These are phyloP conservation scores for Cheilosia vernalis DNA, from an alignment of 2,888 invertebrate species.

Conservation along the genomic window DNA sequence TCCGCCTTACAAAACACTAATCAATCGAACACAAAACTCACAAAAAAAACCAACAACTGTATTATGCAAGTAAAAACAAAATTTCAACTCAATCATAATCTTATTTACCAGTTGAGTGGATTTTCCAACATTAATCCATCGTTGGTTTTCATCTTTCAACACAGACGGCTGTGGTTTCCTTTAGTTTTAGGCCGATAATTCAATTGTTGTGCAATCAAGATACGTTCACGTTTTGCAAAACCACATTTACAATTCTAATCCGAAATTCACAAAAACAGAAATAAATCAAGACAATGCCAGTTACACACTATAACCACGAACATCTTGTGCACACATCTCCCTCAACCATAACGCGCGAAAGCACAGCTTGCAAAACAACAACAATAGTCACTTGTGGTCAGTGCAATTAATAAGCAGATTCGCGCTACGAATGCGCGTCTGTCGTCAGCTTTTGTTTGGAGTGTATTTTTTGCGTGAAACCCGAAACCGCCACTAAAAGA, in stretches of 20 bases:
- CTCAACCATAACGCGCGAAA: conserved; percentile 5
- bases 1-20: not conserved
- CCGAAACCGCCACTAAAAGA: conserved; percentile 48
- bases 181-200: conserved; percentile 6
- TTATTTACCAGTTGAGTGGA: conserved; percentile 76
- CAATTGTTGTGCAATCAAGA: conserved; percentile 51
- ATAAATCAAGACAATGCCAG: conserved; percentile 26
- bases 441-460: conserved; percentile 28
- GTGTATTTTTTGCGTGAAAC: conserved; percentile 46
- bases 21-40: not conserved
- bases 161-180: conserved; percentile 36
- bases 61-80: conserved; percentile 7
- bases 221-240: conserved; percentile 40
- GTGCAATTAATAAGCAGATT: conserved; percentile 62
- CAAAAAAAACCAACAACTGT: not conserved
- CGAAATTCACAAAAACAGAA: conserved; percentile 32
- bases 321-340: conserved; percentile 34
- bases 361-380: not conserved
- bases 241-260: conserved; percentile 51
- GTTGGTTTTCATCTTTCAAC: conserved; percentile 75
- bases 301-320: conserved; percentile 22
- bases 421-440: conserved; percentile 21
- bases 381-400: conserved; percentile 64
- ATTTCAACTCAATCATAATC: conserved; percentile 19
- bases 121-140: conserved; percentile 76